Evolutionary conservation across 2,113 vertebrate species (phyloP).

Genomic region (Rhinopomastus cyanomelas): DNA sequence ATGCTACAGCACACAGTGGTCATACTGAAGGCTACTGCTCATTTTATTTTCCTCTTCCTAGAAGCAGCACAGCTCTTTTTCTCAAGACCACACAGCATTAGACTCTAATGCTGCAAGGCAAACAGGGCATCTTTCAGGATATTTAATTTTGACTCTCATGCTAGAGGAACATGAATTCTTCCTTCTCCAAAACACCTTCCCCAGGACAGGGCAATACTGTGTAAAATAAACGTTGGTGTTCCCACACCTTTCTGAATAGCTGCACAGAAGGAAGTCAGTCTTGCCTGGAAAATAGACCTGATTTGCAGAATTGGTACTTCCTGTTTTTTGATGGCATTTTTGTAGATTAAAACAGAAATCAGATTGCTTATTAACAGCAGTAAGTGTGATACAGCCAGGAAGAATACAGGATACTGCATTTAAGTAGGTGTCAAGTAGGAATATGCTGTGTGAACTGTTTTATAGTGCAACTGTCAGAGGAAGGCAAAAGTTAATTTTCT

Average conservation of each 20-base stretch:
- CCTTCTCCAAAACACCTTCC: background rate
- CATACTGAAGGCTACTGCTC: slow-evolving; percentile 16
- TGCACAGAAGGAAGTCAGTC: background rate
- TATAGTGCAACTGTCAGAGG: background rate
- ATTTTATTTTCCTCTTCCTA: background rate
- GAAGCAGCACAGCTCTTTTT: background rate
- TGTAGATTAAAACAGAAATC: background rate
- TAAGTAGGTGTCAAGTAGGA: background rate
- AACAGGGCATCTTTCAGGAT: slow-evolving; percentile 52
- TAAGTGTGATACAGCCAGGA: background rate
- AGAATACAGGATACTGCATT: background rate
- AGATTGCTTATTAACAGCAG: background rate
- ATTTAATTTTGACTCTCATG: background rate
- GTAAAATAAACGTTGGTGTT: background rate
- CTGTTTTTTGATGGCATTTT: background rate
- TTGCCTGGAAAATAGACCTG: slow-evolving; percentile 10
- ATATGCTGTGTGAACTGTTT: background rate
- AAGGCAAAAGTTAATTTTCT: background rate
- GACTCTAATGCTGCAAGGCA: background rate
- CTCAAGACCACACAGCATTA: background rate
- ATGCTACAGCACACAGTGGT: background rate
- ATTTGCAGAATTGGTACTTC: background rate
- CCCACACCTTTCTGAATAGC: slow-evolving; percentile 24
- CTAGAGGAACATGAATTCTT: background rate
- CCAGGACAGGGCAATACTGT: slow-evolving; percentile 21